These are phyloP conservation scores for Zosterops hypoxanthus DNA, from an alignment of 2,113 vertebrate species.

Conservation along the genomic window DNA sequence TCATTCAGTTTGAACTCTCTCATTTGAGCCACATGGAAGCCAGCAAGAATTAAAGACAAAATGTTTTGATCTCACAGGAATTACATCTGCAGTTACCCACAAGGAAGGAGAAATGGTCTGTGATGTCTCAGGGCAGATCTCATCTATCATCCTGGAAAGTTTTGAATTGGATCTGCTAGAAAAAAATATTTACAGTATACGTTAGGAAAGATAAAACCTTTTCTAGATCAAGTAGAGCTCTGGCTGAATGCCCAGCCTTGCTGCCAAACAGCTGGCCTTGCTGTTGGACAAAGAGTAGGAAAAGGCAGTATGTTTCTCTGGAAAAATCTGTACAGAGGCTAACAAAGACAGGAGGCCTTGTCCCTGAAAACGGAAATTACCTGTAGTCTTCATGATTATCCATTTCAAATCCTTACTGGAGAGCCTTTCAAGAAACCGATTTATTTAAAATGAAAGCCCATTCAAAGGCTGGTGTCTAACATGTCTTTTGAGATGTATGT, in stretches of 20 bases:
- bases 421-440: not conserved
- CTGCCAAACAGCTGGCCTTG: slow-evolving; percentile 29
- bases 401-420: not conserved
- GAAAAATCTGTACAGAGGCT: not conserved
- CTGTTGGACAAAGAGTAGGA: not conserved
- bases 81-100: not conserved
- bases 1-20: not conserved
- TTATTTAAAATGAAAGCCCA: not conserved
- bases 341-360: not conserved
- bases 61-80: not conserved
- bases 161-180: not conserved
- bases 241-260: slow-evolving; percentile 2
- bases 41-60: not conserved
- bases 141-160: not conserved
- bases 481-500: not conserved
- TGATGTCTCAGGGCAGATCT: not conserved
- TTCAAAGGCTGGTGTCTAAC: not conserved
- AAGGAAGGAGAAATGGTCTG: not conserved
- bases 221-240: not conserved
- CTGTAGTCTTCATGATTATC: not conserved
- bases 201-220: slow-evolving; percentile 1
- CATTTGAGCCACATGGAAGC: not conserved
- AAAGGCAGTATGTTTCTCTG: not conserved
- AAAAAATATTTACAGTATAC: slow-evolving; percentile 3
- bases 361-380: not conserved